Percentiles rank a stretch among this genome's conserved stretches.
Conservation (phyloP, 2,113 vertebrate genomes). For the Tyrannus savana region DNA sequence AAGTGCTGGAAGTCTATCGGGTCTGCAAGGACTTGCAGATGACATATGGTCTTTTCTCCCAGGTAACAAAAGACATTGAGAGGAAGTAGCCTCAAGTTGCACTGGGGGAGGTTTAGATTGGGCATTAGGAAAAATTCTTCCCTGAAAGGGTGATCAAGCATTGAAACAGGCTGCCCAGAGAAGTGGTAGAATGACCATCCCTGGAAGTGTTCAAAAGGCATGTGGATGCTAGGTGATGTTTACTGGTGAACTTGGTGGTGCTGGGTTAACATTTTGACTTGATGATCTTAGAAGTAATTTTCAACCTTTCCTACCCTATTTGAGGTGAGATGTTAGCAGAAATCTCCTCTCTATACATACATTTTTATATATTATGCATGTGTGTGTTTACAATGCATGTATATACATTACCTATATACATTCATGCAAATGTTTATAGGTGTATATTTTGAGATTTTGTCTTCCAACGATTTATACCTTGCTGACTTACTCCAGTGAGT, state of each 20-base stretch:
- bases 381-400: neutral
- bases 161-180: neutral
- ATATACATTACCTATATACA: neutral
- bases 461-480: neutral
- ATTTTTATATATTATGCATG: neutral
- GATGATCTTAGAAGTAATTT: neutral
- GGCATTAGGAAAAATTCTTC: neutral
- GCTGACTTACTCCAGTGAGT: neutral
- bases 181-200: neutral
- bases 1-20: fast-evolving
- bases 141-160: neutral
- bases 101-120: fast-evolving
- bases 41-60: neutral
- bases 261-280: fast-evolving
- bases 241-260: neutral
- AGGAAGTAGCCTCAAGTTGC: neutral
- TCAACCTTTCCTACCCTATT: neutral
- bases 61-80: neutral
- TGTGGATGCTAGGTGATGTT: neutral
- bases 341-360: neutral
- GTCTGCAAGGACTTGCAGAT: neutral
- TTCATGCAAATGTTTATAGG: neutral
- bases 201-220: neutral
- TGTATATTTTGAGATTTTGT: neutral
- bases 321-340: neutral